Evolutionary conservation across 2,888 invertebrate species (phyloP).

Genomic region (Microdon myrmicae): DNA sequence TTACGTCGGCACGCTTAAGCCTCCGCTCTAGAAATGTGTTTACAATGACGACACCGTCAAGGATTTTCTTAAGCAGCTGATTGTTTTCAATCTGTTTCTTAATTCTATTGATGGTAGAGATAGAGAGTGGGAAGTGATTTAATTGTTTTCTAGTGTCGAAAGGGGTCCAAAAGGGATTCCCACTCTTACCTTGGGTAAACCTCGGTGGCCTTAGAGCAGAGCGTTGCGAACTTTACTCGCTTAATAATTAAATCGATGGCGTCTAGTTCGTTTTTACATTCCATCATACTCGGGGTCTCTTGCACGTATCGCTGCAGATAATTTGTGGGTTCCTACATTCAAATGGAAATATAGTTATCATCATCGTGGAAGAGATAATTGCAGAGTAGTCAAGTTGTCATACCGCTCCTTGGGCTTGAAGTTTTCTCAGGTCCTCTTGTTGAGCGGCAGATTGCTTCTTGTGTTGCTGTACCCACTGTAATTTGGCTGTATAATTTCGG

Average conservation of each 20-base stretch:
- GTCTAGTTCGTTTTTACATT: slow-evolving; percentile 60
- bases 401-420: slow-evolving; percentile 51
- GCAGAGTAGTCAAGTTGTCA: slow-evolving; percentile 24
- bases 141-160: not conserved
- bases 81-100: slow-evolving; percentile 62
- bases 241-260: slow-evolving; percentile 61
- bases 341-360: slow-evolving; percentile 9
- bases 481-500: slow-evolving; percentile 57
- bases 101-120: slow-evolving; percentile 57
- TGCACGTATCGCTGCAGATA: slow-evolving; percentile 61
- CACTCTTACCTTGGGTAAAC: slow-evolving; percentile 61
- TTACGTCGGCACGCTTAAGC: slow-evolving; percentile 57
- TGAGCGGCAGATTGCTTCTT: slow-evolving; percentile 50
- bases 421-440: slow-evolving; percentile 28
- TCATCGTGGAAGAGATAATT: slow-evolving; percentile 26
- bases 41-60: slow-evolving; percentile 58
- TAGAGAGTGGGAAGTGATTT: not conserved
- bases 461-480: slow-evolving; percentile 56
- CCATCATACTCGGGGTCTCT: slow-evolving; percentile 64
- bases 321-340: slow-evolving; percentile 47
- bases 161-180: no score
- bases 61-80: slow-evolving; percentile 58
- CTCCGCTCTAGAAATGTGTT: slow-evolving; percentile 58
- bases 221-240: slow-evolving; percentile 62
- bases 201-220: slow-evolving; percentile 61